Conservation (phyloP, 2,888 invertebrate species). For the Exocentrus adspersus region DNA sequence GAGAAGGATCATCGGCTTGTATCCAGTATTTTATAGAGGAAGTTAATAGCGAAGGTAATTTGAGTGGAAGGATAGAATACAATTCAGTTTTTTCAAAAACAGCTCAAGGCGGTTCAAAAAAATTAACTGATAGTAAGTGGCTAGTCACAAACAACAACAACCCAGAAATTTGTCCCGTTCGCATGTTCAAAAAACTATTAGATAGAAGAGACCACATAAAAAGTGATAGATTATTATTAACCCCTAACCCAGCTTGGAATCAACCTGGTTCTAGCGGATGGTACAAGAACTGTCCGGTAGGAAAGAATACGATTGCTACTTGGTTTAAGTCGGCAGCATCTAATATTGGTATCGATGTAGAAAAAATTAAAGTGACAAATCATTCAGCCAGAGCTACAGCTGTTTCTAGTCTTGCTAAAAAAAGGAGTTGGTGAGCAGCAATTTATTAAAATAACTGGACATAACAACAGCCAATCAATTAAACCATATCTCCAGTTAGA, state of each 20-base stretch:
- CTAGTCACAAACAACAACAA: slow-evolving; percentile 11
- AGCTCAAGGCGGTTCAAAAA: slow-evolving; percentile 12
- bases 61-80: too few species aligned
- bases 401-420: slow-evolving; percentile 5
- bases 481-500: slow-evolving; percentile 13
- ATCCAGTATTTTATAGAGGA: too few species aligned
- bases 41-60: too few species aligned
- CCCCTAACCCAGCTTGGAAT: background rate
- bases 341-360: slow-evolving; percentile 12
- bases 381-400: slow-evolving; percentile 8
- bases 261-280: background rate
- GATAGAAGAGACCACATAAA: background rate
- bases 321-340: slow-evolving; percentile 8
- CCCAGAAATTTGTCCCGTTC: slow-evolving; percentile 13
- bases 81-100: slow-evolving; percentile 7
- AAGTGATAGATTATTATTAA: slow-evolving; percentile 5
- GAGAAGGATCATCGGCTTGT: too few species aligned
- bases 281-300: slow-evolving; percentile 15
- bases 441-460: background rate
- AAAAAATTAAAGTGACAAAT: slow-evolving; percentile 9
- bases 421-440: slow-evolving; percentile 15
- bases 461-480: slow-evolving; percentile 7
- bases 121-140: slow-evolving; percentile 18
- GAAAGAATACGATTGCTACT: slow-evolving; percentile 5
- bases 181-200: slow-evolving; percentile 15